phyloP scores from a whole-genome alignment of 2,113 vertebrate species.

The Rynchops niger region DNA sequence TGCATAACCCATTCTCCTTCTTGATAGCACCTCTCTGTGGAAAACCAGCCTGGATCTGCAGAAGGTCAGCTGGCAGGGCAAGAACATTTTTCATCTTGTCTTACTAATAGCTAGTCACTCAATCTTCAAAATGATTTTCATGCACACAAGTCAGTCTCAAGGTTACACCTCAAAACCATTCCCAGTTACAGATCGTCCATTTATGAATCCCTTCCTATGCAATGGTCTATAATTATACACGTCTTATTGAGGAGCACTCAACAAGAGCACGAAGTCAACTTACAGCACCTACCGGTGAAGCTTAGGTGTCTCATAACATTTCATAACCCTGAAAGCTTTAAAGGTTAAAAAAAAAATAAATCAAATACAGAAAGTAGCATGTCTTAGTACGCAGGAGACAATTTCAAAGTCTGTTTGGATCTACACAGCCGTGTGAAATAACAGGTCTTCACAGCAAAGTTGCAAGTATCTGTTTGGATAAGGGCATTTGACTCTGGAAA shows the following conservation, averaged over 20 bases:
- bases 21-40: neutral
- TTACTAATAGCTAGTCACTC: neutral
- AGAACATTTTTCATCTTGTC: constrained; percentile 21
- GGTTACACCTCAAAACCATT: neutral
- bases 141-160: neutral
- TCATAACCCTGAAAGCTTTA: neutral
- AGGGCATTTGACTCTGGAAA: neutral
- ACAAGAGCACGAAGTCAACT: neutral
- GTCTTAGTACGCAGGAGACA: neutral
- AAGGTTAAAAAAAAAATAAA: neutral
- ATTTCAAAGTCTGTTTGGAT: neutral
- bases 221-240: neutral
- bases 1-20: neutral
- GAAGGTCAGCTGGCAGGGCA: neutral
- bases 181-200: neutral
- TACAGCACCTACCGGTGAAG: neutral
- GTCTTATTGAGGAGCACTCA: neutral
- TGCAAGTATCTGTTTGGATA: neutral
- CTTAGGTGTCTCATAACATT: neutral
- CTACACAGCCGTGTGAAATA: neutral
- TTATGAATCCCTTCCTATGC: neutral
- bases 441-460: neutral
- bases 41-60: neutral
- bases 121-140: neutral
- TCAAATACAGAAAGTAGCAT: neutral